These are phyloP conservation scores for Eubucco bourcierii DNA, from an alignment of 2,113 vertebrate genomes.

Conservation along the genomic window DNA sequence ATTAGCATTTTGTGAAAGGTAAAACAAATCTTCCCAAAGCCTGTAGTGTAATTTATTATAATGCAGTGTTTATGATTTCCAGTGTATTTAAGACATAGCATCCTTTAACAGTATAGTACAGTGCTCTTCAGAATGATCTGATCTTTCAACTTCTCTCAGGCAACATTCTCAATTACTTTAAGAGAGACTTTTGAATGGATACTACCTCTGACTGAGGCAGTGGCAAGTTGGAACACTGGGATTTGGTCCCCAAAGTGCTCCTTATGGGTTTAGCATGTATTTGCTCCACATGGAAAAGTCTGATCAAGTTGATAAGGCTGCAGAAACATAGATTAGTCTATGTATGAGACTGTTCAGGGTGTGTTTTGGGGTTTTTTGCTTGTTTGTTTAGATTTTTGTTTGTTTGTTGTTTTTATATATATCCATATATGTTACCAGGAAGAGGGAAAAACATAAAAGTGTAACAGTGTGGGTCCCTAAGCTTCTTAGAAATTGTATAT, in stretches of 20 bases:
- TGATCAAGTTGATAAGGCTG: not conserved
- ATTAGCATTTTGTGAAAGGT: constrained; percentile 76
- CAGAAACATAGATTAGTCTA: not conserved
- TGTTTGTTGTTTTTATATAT: not conserved
- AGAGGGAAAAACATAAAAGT: not conserved
- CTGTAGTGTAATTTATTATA: constrained; percentile 66
- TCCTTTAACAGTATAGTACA: not conserved
- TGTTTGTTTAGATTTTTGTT: too few species aligned
- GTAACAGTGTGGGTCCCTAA: not conserved
- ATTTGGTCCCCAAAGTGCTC: not conserved
- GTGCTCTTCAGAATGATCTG: not conserved
- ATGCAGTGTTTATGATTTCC: constrained; percentile 49
- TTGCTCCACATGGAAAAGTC: not conserved
- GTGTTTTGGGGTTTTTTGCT: not conserved
- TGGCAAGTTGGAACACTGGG: not conserved
- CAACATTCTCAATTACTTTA: not conserved
- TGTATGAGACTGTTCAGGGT: not conserved
- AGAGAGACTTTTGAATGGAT: not conserved
- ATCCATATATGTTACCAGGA: not conserved
- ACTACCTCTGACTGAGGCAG: not conserved
- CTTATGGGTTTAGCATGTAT: not conserved
- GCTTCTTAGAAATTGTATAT: not conserved
- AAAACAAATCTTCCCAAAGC: constrained; percentile 73
- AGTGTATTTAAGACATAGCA: constrained; percentile 54
- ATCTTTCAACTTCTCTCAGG: not conserved